phyloP scores from a whole-genome alignment of 2,797 vertebrate genomes.

The Manis crassicaudata region DNA sequence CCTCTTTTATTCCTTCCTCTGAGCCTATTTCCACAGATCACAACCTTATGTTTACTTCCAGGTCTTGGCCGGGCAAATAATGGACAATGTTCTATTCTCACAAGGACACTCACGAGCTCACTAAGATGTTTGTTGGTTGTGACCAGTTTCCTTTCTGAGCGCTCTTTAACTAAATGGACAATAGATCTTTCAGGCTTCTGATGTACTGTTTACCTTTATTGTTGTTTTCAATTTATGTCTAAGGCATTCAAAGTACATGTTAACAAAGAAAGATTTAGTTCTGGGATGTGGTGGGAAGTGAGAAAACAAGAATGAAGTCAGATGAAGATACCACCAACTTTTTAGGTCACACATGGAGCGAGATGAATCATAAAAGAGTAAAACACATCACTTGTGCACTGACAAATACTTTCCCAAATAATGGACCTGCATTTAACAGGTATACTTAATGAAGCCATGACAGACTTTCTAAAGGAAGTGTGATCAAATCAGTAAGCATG shows the following conservation, averaged over 20 bases:
- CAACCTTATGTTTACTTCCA: neutral
- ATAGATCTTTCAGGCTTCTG: neutral
- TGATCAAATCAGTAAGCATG: neutral
- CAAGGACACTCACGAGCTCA: neutral
- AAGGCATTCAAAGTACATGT: neutral
- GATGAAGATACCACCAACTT: neutral
- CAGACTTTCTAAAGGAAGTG: neutral
- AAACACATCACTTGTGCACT: neutral
- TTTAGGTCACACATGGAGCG: neutral
- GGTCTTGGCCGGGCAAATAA: neutral
- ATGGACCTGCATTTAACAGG: neutral
- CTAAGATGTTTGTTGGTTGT: neutral
- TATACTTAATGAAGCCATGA: neutral
- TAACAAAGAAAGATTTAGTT: neutral
- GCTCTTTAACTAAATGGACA: neutral
- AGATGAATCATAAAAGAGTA: neutral
- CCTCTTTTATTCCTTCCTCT: neutral
- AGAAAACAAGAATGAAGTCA: constrained; percentile 5
- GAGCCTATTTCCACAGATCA: neutral
- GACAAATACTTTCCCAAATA: neutral
- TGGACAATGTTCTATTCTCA: neutral
- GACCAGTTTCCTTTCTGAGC: neutral
- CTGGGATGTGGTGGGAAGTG: neutral
- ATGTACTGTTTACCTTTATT: neutral
- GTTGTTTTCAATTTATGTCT: neutral